Base-by-base conservation (phyloP, 2,888 invertebrate genomes). In the Epistrophe eligans region DNA sequence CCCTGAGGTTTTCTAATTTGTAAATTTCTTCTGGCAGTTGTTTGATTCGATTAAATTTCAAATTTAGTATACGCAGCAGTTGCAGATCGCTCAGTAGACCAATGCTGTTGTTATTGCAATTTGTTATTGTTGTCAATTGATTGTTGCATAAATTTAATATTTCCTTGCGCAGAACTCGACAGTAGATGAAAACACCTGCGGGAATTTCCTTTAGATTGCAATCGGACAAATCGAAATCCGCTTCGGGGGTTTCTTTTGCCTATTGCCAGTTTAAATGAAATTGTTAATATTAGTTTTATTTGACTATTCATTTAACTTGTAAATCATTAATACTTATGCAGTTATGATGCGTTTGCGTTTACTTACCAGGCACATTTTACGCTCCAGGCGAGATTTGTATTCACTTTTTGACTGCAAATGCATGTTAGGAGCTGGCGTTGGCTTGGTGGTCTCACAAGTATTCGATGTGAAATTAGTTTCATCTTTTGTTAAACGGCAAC, bases 131-230 rank as follows among this genome's bases (percentile, higher is more conserved):
- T 70, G 94, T 94, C 89, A 98, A 93, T 89, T 94, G 94, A 92
- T 97, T 98, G 89, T 94, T 94, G 90, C 96, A 94, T 89, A 96
- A 93, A 91, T 94, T 94, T 88, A 97, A 92, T 83, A 93, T 93
- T 90, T 96, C 95, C 93, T 97, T 98, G 89, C 97, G 94, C 91
- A 97, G 96, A 57, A 97, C 97, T 93, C 96, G 96, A 92, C 97
- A 97, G 80, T 97, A 93, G 38, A 96, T 95, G 93, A 95, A 97
- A 76, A 97, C 95, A 84, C 97, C 97, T 82, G 95, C 94, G 50
- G 97, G 97, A 73, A 97, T 95, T 90, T 93, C 94, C 89, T 94
- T 94, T 79, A 97, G 93, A 90, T 95, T 95, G 92, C 97, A 97
- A 89, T 96, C 96, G 7, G 97, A 96, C 84, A 97, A 92, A 92